Base-by-base conservation (phyloP, 2,113 vertebrate genomes). In the Dissostichus mawsoni region DNA sequence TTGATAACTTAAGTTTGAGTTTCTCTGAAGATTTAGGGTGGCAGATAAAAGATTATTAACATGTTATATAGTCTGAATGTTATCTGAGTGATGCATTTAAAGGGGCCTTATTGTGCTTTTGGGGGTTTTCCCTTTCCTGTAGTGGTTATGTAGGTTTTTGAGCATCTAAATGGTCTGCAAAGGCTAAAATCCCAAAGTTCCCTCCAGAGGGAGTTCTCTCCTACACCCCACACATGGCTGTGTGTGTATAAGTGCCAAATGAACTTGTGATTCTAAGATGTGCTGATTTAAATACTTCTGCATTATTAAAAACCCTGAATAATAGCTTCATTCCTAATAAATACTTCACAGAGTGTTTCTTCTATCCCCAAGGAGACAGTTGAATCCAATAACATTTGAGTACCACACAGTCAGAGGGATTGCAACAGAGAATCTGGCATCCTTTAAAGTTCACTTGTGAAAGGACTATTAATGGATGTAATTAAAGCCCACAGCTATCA, bases 361-460 rank as follows among this genome's bases (percentile, higher is more conserved):
- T 23, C 10, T 29, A 25, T 74, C 29, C 14, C 41, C 3, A 56
- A 45, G 11, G 14, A 64, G 18, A 5, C 11, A 29, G 29, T 29
- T 29, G 16, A 41, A 58, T 76, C 14, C 1, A 55, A 13, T 0
- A 18, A 13, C 3, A 47, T 1, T 18, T 3, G 0, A 29, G 18
- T 23, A 13, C 18, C 36, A 41, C 5, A 11, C 41, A 64, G 61
- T 23, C 47, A 23, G 13, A 18, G 3, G 29, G 20, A 8, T 36
- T 66, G 41, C 36, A 56, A 29, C 11, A 50, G 41, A 80, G 44
- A 58, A 66, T 50, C 62, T 51, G 77, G 25, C 63, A 33, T 71
- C 23, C 1, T 23, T 56, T 63, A 14, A 55, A 48, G 10, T 52
- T 45, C 1, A 51, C 8, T 23, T 1, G 0, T 45, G n/a, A 10